These are phyloP conservation scores for Tinamus major DNA, from an alignment of 2,797 vertebrate genomes.

Conservation along the genomic window DNA sequence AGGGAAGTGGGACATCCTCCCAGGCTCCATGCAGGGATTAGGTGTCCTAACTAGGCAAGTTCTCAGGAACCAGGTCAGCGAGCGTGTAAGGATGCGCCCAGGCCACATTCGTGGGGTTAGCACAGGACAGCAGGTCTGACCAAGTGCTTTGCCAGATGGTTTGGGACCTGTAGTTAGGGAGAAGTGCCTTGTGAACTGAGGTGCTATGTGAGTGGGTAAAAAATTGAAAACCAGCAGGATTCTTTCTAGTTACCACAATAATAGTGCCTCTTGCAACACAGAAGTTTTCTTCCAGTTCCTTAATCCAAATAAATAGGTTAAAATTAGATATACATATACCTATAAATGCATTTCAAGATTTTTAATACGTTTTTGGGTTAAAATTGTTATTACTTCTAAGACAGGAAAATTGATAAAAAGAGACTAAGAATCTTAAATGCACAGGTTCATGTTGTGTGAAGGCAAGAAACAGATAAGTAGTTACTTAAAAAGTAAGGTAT, in stretches of 20 bases:
- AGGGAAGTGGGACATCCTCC: not conserved
- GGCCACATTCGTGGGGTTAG: not conserved
- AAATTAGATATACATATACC: not conserved
- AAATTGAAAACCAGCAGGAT: not conserved
- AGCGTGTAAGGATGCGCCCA: not conserved
- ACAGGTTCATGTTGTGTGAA: not conserved
- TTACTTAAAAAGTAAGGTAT: not conserved
- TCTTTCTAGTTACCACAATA: not conserved
- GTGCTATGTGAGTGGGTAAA: not conserved
- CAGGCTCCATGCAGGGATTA: not conserved
- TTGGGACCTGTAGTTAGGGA: not conserved
- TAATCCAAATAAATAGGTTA: not conserved
- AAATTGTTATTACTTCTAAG: not conserved
- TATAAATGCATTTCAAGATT: not conserved
- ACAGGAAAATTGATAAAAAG: not conserved
- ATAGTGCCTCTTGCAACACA: not conserved
- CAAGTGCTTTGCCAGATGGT: accelerated
- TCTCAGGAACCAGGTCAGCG: not conserved
- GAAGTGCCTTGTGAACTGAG: not conserved
- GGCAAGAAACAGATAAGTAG: not conserved
- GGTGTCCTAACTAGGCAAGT: not conserved
- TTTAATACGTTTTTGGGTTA: not conserved
- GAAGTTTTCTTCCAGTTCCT: not conserved
- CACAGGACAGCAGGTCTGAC: not conserved
- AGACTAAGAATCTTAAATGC: not conserved